Evolutionary conservation across 2,888 invertebrate genomes (phyloP), one percentile per base, ranked within the genome.

Genomic region (Teinopalpus imperialis): DNA sequence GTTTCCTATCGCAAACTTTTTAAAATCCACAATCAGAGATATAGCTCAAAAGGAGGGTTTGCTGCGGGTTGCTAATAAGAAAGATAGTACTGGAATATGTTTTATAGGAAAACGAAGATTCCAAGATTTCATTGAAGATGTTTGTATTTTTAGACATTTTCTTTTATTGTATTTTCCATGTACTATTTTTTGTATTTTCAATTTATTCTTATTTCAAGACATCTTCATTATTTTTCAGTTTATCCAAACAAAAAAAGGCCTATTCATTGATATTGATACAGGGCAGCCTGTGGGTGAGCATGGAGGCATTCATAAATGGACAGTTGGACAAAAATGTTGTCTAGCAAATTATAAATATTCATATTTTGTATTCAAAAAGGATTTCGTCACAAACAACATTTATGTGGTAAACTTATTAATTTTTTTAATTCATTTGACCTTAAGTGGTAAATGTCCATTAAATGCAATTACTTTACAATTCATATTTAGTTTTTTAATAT

Each of bases 21-120:
- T 89, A 1, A 99, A 99, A 80, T 69, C 68, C 5, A 87, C 94
- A 66, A 97, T 99, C 0, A 95, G 96, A 78, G 73, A 90, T 54
- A 91, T 98, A 40, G 98, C 98, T 0, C 69, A 69, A 36, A 82
- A 91, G 46, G 91, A 93, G 67, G 93, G 93, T 0, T 82, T 97
- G 30, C 67, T 90, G 7, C 89, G 90, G 60, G 89, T 97, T 43
- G 92, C 93, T 4, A 75, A 80, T 7, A 97, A 96, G 70, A 93
- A 91, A 59, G 97, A 97, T 81, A 98, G 97, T 66, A 95, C 94
- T 79, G 99, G 99, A 13, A 98, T 99, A 53, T 99, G 99, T 81
- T 99, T 99, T 74, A 96, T 99, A 67, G 99, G 99, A 0, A 93
- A 93, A 63, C 92, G 96, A 58, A 92, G 94, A 59, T 99, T 99